Evolutionary conservation across 2,888 invertebrate genomes (phyloP).

Genomic region (Pantelozetes paolii): DNA sequence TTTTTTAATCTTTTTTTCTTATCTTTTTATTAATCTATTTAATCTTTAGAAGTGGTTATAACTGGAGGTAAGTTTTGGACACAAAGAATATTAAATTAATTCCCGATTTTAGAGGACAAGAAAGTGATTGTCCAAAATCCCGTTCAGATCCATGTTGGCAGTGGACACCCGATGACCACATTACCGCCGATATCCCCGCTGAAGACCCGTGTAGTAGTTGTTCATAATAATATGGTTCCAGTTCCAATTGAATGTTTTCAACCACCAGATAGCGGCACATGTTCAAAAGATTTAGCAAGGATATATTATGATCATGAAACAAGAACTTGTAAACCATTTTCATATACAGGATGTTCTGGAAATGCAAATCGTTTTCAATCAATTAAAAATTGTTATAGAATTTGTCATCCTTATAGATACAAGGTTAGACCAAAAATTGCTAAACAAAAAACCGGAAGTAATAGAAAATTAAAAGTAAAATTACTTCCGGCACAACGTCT

Average conservation of each 20-base stretch:
- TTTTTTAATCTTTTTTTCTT: too few relatives aligned
- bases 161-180: neutral
- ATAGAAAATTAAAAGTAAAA: too few relatives aligned
- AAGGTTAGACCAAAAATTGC: neutral
- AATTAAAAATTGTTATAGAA: constrained; percentile 34
- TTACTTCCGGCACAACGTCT: too few relatives aligned
- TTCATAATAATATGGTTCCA: constrained; percentile 25
- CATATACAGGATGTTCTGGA: constrained; percentile 36
- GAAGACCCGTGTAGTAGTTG: constrained; percentile 13
- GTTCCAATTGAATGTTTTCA: constrained; percentile 35
- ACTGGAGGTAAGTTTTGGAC: too few relatives aligned
- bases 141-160: neutral
- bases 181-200: neutral
- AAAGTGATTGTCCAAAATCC: neutral
- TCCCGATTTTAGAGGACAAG: neutral
- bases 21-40: too few relatives aligned
- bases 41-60: neutral
- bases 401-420: constrained; percentile 30
- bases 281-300: constrained; percentile 11
- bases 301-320: constrained; percentile 41
- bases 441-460: too few relatives aligned
- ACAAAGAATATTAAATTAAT: neutral
- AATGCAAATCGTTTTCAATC: constrained; percentile 35
- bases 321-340: constrained; percentile 37
- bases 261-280: constrained; percentile 34